Evolutionary conservation across 2,113 vertebrate species (phyloP).

Genomic region (Cynocephalus volans): DNA sequence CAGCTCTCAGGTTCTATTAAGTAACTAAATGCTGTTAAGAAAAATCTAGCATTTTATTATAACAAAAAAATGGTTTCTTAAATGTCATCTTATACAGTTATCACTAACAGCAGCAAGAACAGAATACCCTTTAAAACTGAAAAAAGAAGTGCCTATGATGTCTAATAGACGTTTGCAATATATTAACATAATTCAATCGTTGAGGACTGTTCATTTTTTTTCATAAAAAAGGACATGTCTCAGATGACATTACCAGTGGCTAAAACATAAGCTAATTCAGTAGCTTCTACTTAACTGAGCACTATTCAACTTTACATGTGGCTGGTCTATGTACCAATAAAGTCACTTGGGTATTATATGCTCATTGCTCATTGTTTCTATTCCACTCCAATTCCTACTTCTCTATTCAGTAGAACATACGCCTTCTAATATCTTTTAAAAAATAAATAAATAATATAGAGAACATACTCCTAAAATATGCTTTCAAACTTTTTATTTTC

Average conservation of each 20-base stretch:
- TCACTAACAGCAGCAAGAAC: slow-evolving; percentile 38
- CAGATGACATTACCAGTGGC: not conserved
- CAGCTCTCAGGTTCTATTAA: not conserved
- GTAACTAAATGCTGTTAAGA: not conserved
- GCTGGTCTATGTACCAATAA: not conserved
- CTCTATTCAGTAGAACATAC: slow-evolving; percentile 22
- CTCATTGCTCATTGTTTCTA: not conserved
- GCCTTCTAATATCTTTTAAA: not conserved
- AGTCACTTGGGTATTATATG: not conserved
- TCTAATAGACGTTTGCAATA: slow-evolving; percentile 10
- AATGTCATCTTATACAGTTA: slow-evolving; percentile 6
- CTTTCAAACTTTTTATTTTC: slow-evolving; percentile 37
- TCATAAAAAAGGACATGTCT: slow-evolving; percentile 17
- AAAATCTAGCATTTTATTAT: not conserved
- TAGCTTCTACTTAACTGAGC: not conserved
- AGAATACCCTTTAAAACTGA: slow-evolving; percentile 18
- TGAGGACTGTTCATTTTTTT: slow-evolving; percentile 29
- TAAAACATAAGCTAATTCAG: slow-evolving; percentile 43
- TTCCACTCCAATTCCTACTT: not conserved
- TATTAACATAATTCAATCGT: slow-evolving; percentile 17
- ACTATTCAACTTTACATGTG: not conserved
- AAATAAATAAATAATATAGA: not conserved
- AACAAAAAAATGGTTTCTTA: slow-evolving; percentile 28
- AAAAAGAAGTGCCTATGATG: not conserved
- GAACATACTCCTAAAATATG: not conserved